phyloP scores from a whole-genome alignment of 2,113 vertebrate genomes.

The Hiodon tergisus region DNA sequence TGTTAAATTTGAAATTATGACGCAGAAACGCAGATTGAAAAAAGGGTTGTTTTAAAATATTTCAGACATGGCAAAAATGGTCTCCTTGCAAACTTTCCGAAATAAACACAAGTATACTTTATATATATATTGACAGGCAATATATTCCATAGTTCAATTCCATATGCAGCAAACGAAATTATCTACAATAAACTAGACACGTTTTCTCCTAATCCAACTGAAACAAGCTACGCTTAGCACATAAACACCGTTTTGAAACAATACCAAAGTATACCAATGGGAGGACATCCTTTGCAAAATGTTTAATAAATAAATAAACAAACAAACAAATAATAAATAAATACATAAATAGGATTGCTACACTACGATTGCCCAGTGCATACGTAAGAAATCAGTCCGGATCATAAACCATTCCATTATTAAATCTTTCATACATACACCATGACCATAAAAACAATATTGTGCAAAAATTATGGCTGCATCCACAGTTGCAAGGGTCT shows the following conservation, averaged over 20 bases:
- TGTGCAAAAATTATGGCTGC: constrained; percentile 70
- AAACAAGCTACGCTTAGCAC: constrained; percentile 39
- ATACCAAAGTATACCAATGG: constrained; percentile 44
- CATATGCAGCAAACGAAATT: constrained; percentile 34
- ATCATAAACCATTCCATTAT: constrained; percentile 50
- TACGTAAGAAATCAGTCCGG: constrained; percentile 50
- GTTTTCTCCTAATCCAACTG: constrained; percentile 39
- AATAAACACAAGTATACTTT: constrained; percentile 39
- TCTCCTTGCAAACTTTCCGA: constrained; percentile 35
- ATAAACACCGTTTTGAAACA: constrained; percentile 36
- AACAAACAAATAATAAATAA: constrained; percentile 50
- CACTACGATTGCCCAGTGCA: constrained; percentile 60
- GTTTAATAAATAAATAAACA: constrained; percentile 41
- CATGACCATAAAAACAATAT: constrained; percentile 56
- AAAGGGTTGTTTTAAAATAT: constrained; percentile 58
- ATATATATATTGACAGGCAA: constrained; percentile 28
- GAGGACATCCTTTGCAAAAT: constrained; percentile 36
- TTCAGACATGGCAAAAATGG: constrained; percentile 48
- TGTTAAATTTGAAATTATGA: constrained; percentile 36
- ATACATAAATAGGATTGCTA: constrained; percentile 52
- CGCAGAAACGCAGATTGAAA: constrained; percentile 42
- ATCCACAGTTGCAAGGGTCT: constrained; percentile 53
- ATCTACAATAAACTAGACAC: constrained; percentile 36
- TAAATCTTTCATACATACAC: constrained; percentile 67
- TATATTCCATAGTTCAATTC: constrained; percentile 34